These are phyloP conservation scores for Boloria euphrosyne DNA, from an alignment of 2,888 invertebrate species.

Conservation along the genomic window DNA sequence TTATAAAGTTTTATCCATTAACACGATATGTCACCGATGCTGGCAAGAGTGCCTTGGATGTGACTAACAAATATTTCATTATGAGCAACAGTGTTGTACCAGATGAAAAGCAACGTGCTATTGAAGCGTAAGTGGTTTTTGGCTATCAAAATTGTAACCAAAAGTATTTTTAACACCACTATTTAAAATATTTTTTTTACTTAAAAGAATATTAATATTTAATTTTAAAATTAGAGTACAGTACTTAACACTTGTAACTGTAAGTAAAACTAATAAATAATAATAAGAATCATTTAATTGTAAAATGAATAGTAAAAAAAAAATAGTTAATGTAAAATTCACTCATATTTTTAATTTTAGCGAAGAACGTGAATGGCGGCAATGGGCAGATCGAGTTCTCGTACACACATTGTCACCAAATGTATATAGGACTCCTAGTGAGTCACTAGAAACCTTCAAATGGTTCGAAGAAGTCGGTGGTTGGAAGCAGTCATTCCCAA, in stretches of 20 bases:
- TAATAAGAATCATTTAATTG: too few species aligned
- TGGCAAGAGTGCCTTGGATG: constrained; percentile 87
- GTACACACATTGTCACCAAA: constrained; percentile 98
- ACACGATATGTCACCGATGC: constrained; percentile 85
- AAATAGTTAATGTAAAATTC: too few species aligned
- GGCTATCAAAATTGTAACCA: not conserved
- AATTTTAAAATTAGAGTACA: not conserved
- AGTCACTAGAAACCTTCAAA: constrained; percentile 94
- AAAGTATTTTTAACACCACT: not conserved
- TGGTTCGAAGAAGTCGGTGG: constrained; percentile 97
- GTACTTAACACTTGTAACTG: too few species aligned
- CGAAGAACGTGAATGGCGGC: constrained; percentile 96
- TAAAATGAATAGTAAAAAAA: not conserved
- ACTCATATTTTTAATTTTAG: constrained; percentile 68
- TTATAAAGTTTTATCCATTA: constrained; percentile 89
- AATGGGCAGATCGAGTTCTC: constrained; percentile 95
- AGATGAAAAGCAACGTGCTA: constrained; percentile 74
- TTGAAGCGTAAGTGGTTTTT: constrained; percentile 79
- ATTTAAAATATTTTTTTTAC: not conserved
- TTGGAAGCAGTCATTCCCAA: constrained; percentile 94
- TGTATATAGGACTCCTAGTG: constrained; percentile 92
- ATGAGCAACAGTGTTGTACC: constrained; percentile 87
- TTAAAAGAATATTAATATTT: too few species aligned
- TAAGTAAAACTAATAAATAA: too few species aligned
- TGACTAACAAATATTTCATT: constrained; percentile 93